A percentile compares a stretch with the other conserved stretches of the same genome.
These are phyloP conservation scores for Leptinotarsa juncta DNA, from an alignment of 2,888 invertebrate species.

Conservation along the genomic window DNA sequence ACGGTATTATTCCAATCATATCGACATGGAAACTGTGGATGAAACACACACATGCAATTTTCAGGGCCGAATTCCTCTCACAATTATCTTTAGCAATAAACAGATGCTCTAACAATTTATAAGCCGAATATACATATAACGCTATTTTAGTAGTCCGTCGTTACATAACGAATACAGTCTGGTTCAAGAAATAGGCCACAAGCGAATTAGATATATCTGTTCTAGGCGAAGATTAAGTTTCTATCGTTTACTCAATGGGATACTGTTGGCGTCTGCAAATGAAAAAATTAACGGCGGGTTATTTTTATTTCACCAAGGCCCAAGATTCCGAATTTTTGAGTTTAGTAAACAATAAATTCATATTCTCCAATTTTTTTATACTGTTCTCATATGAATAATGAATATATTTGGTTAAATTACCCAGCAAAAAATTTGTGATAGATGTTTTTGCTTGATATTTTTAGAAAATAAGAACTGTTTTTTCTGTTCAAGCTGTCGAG, in stretches of 20 bases:
- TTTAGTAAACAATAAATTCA: too few relatives aligned
- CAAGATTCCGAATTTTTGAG: too few relatives aligned
- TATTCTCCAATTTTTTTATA: too few relatives aligned
- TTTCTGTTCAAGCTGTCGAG: too few relatives aligned
- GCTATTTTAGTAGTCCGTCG: constrained; percentile 38
- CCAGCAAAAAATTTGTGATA: too few relatives aligned
- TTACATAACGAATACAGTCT: constrained; percentile 36
- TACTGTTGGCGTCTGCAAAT: not conserved
- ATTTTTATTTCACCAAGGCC: not conserved
- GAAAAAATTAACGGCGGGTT: not conserved
- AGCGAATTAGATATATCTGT: constrained; percentile 27
- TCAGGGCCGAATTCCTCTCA: constrained; percentile 53
- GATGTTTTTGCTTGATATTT: too few relatives aligned
- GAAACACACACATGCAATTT: constrained; percentile 48
- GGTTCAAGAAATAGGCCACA: constrained; percentile 31
- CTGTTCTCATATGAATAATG: too few relatives aligned
- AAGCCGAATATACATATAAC: constrained; percentile 39
- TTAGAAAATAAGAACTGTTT: too few relatives aligned
- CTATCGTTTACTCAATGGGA: not conserved
- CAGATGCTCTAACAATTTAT: constrained; percentile 51
- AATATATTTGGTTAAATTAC: too few relatives aligned
- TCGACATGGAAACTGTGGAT: constrained; percentile 33
- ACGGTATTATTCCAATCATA: not conserved
- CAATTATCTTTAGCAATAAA: constrained; percentile 53
- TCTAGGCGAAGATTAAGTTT: constrained; percentile 17